Percentiles rank a stretch among this genome's conserved stretches.
Evolutionary conservation across 1,140 invertebrate genomes (phyloP).

Genomic region (Papilio polytes): DNA sequence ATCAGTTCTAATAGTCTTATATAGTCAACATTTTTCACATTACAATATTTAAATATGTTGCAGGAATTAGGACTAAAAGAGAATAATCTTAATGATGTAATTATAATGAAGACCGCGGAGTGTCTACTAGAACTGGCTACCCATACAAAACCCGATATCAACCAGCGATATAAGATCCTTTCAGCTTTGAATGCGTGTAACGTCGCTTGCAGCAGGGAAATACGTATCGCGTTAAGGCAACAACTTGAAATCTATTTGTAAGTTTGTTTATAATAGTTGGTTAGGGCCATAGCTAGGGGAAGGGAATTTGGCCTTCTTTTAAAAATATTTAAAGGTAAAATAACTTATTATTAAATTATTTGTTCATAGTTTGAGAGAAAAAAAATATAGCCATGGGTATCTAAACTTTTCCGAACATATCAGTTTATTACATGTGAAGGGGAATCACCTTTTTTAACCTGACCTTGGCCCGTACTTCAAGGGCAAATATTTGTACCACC

Average conservation of each 20-base stretch:
- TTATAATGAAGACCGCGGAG: constrained; percentile 61
- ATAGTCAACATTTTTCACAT: neutral
- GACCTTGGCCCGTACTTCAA: no score
- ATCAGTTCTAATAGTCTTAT: no score
- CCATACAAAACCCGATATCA: constrained; percentile 42
- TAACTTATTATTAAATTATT: no score
- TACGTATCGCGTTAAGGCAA: constrained; percentile 54
- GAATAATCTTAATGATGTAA: constrained; percentile 46
- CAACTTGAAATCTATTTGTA: constrained; percentile 64
- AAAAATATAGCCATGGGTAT: no score
- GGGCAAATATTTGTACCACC: no score
- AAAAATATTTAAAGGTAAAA: no score
- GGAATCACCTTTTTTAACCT: no score
- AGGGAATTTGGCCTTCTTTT: no score
- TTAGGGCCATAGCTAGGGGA: no score
- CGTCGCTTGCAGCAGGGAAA: constrained; percentile 56
- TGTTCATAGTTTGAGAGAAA: no score
- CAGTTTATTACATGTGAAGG: no score
- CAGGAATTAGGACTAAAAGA: constrained; percentile 65
- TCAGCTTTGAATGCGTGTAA: constrained; percentile 59
- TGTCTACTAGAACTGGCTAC: constrained; percentile 62
- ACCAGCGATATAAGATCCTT: constrained; percentile 60
- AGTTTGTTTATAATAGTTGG: constrained; percentile 44
- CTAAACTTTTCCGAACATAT: no score
- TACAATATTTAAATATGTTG: constrained; percentile 26